A percentile compares a stretch with the other conserved stretches of the same genome.
Conservation (phyloP, 2,888 invertebrate species). For the Cryptophagus acutangulus region DNA sequence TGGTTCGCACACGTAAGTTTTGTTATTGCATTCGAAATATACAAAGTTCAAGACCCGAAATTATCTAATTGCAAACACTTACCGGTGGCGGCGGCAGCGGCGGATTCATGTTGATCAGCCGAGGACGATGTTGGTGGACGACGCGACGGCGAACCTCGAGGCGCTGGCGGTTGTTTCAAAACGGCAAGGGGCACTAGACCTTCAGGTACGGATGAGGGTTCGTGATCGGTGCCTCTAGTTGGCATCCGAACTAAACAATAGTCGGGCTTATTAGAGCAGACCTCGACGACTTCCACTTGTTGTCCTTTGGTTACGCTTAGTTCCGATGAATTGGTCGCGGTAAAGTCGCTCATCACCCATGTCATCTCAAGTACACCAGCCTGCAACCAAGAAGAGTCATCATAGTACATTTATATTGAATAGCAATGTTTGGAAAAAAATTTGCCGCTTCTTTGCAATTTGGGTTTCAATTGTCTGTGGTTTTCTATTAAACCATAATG, state of each 20-base stretch:
- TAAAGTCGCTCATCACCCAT: constrained; percentile 86
- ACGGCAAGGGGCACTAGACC: constrained; percentile 77
- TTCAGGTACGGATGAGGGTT: constrained; percentile 61
- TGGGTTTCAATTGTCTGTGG: not conserved
- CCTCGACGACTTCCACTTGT: constrained; percentile 88
- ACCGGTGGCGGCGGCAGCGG: no score
- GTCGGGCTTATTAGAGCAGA: constrained; percentile 61
- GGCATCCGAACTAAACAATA: constrained; percentile 67
- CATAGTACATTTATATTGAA: not conserved
- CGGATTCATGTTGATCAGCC: no score
- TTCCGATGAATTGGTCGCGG: constrained; percentile 72
- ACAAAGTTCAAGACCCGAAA: no score
- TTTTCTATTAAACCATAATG: no score
- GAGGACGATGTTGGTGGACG: no score
- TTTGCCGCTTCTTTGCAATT: not conserved
- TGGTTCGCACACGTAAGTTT: constrained; percentile 8
- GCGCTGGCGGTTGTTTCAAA: constrained; percentile 70
- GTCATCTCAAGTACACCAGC: constrained; percentile 80
- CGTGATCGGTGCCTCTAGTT: constrained; percentile 30
- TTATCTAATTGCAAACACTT: no score
- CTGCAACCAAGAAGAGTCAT: constrained; percentile 49
- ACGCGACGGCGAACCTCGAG: constrained; percentile 54
- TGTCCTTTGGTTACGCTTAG: constrained; percentile 84
- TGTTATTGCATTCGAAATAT: no score
- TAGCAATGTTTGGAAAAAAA: not conserved